Conservation (phyloP, 1,140 invertebrate genomes). For the Hermatobates lingyangjiaoensis region DNA sequence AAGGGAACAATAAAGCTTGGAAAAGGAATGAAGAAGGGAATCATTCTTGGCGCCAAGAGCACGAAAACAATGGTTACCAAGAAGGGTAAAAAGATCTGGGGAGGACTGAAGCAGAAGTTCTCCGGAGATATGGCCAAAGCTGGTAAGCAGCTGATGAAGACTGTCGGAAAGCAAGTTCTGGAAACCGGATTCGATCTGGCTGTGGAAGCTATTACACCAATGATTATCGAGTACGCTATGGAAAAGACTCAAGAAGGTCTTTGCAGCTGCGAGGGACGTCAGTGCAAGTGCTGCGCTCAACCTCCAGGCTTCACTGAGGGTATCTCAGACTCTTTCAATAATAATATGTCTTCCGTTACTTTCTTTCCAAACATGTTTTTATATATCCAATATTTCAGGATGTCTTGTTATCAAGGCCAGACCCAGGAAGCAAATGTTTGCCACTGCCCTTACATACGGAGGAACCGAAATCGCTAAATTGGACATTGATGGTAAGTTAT, state of each 20-base stretch:
- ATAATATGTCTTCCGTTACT: too few species aligned
- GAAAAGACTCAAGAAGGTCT: not conserved
- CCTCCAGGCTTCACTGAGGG: conserved; percentile 1
- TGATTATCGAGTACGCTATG: not conserved
- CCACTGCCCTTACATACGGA: not conserved
- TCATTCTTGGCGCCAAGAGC: not conserved
- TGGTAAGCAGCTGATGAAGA: not conserved
- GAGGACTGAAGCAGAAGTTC: not conserved
- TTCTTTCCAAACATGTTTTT: too few species aligned
- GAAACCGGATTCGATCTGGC: not conserved
- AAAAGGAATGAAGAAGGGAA: not conserved
- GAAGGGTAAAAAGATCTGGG: not conserved
- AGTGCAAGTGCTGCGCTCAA: not conserved
- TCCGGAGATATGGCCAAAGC: not conserved
- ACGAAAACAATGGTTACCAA: not conserved
- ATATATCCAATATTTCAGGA: not conserved
- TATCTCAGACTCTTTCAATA: too few species aligned
- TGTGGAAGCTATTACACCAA: not conserved
- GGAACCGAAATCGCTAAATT: not conserved
- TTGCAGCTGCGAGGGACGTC: not conserved
- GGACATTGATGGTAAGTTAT: not conserved
- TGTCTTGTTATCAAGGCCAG: not conserved
- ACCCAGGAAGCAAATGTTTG: not conserved
- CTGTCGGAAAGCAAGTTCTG: not conserved
- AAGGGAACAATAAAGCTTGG: not conserved